Base-by-base conservation (phyloP, 2,888 invertebrate species). In the Archips xylosteana region DNA sequence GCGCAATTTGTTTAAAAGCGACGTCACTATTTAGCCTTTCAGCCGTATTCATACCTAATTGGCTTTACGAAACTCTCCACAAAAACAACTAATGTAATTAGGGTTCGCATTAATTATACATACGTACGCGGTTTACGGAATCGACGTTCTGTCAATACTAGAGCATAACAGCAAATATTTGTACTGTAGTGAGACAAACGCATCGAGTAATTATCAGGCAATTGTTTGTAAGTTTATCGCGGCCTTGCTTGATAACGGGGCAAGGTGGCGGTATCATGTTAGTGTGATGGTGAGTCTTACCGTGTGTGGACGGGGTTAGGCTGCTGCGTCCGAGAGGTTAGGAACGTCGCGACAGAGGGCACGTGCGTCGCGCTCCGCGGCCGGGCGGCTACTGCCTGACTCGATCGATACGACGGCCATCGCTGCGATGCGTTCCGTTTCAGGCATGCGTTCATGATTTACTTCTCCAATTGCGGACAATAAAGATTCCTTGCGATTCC, bases 401-500 rank as follows among this genome's bases (percentile, higher is more conserved):
- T 84, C 91, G 93, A 93, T 94, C 94, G 94, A 93, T 94, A 91
- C 81, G 78, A 74, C 83, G 78, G 87, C 91, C 91, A 88, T 89
- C 83, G 87, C 88, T 88, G 89, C 88, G 87, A 83, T 87, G 85
- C 92, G 91, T 89, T 88, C 86, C 90, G 89, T 90, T 89, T 85
- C 82, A 86, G 84, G 82, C 80, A 81, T 80, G 76, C 75, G 79
- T 81, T 81, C 80, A 72, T 78, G 57, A 70, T 74, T 75, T 59
- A 66, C 71, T 75, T 73, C 49, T 64, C 32, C 71, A 67, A 76
- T 75, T 71, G 66, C 66, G 68, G 63, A 42, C 64, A 51, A 34
- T 69, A 64, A 73, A 69, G 63, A 60, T 71, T 71, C 51, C 51
- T 49, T 69, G 45, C 57, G 61, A 39, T 59, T 47, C 57, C 68